Conservation (phyloP, 1,140 invertebrate genomes). For the Leguminivora glycinivorella region DNA sequence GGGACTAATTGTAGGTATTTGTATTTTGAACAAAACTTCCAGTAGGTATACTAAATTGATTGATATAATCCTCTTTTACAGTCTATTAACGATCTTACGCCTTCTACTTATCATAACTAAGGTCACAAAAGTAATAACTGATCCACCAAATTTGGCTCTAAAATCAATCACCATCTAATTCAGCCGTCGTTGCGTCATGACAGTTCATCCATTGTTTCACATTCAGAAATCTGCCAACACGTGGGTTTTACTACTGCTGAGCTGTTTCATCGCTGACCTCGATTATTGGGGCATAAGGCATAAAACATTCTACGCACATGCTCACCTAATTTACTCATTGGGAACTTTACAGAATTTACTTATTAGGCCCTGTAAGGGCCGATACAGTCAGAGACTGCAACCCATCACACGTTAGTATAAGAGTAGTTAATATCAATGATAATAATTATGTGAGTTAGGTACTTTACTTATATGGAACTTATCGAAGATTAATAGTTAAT, state of each 20-base stretch:
- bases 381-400: too few species aligned
- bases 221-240: not conserved
- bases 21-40: too few species aligned
- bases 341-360: too few species aligned
- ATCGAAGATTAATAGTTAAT: too few species aligned
- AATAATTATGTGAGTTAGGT: too few species aligned
- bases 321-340: not conserved
- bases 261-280: not conserved
- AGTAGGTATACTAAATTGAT: too few species aligned
- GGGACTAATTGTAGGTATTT: too few species aligned
- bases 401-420: too few species aligned
- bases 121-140: slow-evolving; percentile 5
- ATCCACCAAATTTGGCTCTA: slow-evolving; percentile 4
- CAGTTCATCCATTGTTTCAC: slow-evolving; percentile 9
- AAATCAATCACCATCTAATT: slow-evolving; percentile 15
- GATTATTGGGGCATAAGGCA: not conserved
- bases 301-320: not conserved
- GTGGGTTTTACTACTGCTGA: not conserved
- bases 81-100: not conserved
- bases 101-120: not conserved
- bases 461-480: too few species aligned
- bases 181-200: not conserved
- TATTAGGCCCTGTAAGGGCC: too few species aligned
- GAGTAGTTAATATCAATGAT: too few species aligned
- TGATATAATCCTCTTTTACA: not conserved